phyloP scores from a whole-genome alignment of 2,797 vertebrate species.

The Chrysocyon brachyurus region DNA sequence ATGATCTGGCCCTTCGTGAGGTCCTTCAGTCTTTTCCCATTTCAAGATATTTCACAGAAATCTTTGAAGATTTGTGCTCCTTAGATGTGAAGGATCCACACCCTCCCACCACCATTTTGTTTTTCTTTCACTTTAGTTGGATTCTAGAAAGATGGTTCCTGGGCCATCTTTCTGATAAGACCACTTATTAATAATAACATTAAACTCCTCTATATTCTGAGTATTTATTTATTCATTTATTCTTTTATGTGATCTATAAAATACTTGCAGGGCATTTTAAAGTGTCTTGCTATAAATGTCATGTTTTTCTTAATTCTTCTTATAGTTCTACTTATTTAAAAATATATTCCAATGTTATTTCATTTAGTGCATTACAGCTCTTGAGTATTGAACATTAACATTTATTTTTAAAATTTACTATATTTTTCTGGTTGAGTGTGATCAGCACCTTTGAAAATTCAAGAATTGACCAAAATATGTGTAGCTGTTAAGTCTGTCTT shows the following conservation, averaged over 20 bases:
- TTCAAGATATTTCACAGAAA: background rate
- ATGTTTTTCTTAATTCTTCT: slow-evolving; percentile 18
- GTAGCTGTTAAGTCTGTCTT: background rate
- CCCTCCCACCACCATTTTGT: background rate
- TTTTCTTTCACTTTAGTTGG: background rate
- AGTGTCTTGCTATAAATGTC: background rate
- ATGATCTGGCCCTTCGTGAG: background rate
- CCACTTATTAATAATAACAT: background rate
- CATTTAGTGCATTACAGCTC: background rate
- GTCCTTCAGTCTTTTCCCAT: background rate
- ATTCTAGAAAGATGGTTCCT: background rate
- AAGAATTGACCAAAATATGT: slow-evolving; percentile 1
- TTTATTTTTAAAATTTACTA: background rate
- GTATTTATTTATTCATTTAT: background rate
- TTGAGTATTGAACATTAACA: background rate
- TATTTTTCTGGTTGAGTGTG: background rate
- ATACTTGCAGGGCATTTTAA: background rate
- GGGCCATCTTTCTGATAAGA: background rate
- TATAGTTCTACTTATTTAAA: background rate
- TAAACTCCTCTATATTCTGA: background rate
- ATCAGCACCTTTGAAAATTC: background rate
- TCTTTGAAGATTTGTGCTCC: background rate
- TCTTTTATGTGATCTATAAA: background rate
- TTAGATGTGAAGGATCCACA: background rate
- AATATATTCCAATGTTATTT: background rate